These are phyloP conservation scores for Vipera ursinii DNA, from an alignment of 2,797 vertebrate genomes.

Conservation along the genomic window DNA sequence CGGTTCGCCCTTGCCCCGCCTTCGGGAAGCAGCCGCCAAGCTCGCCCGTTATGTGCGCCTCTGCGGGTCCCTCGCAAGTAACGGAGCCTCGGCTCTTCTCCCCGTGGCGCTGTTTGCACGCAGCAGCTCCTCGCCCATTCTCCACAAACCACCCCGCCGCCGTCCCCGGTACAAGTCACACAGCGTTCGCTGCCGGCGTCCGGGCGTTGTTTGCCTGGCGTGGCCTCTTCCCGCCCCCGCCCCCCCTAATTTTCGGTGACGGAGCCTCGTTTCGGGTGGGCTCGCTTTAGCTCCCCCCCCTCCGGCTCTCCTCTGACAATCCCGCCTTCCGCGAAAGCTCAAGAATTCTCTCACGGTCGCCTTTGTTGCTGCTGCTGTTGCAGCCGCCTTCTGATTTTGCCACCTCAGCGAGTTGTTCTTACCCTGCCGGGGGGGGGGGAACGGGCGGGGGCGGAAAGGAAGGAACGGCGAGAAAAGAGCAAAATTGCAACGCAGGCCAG, in stretches of 20 bases:
- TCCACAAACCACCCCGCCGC: slow-evolving; percentile 21
- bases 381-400: neutral
- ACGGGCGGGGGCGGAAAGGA: too few species aligned
- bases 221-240: neutral
- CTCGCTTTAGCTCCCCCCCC: neutral
- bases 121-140: neutral
- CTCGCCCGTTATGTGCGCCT: neutral
- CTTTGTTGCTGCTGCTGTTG: neutral
- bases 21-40: neutral
- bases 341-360: neutral
- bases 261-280: slow-evolving; percentile 25
- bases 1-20: neutral
- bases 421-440: neutral
- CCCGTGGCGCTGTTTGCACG: neutral
- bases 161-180: slow-evolving; percentile 22
- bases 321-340: neutral
- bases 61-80: slow-evolving; percentile 12
- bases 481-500: neutral
- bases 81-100: neutral
- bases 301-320: neutral
- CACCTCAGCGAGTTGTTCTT: neutral
- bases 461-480: neutral
- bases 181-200: slow-evolving; percentile 49
- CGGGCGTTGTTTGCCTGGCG: slow-evolving; percentile 39
- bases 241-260: slow-evolving; percentile 42